Conservation (phyloP, 1,140 invertebrate species). For the Leptopilina boulardi region DNA sequence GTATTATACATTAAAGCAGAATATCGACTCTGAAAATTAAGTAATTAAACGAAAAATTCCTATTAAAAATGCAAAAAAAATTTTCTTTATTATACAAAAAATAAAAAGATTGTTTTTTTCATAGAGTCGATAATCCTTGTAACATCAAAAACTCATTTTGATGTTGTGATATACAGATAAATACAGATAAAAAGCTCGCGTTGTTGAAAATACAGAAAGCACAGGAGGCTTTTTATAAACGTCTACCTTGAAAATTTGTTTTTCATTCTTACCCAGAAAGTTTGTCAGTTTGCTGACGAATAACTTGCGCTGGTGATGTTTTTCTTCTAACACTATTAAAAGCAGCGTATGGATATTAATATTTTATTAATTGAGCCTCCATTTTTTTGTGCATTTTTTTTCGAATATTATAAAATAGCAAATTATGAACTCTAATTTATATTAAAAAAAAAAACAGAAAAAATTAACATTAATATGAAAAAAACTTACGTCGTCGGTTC, state of each 20-base stretch:
- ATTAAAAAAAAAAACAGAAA: background rate
- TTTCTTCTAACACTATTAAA: slow-evolving; percentile 82
- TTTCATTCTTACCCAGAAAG: slow-evolving; percentile 69
- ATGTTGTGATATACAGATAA: background rate
- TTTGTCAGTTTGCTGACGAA: slow-evolving; percentile 67
- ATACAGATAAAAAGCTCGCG: slow-evolving; percentile 31
- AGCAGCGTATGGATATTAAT: slow-evolving; percentile 70
- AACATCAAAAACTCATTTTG: background rate
- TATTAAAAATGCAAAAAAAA: background rate
- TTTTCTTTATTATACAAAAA: background rate
- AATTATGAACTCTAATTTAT: background rate
- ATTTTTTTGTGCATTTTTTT: slow-evolving; percentile 37
- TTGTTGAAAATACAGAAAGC: slow-evolving; percentile 15
- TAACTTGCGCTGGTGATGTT: slow-evolving; percentile 81
- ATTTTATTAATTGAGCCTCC: slow-evolving; percentile 59
- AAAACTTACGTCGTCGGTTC: slow-evolving; percentile 79
- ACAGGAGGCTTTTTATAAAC: background rate
- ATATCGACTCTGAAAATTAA: slow-evolving; percentile 19
- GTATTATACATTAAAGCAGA: background rate
- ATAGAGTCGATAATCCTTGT: background rate
- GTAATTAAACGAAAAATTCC: background rate
- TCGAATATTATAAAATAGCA: background rate
- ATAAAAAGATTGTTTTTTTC: background rate
- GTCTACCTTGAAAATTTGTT: slow-evolving; percentile 23
- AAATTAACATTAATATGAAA: slow-evolving; percentile 15